phyloP scores from a whole-genome alignment of 2,888 invertebrate genomes.

The Orthosia cruda region DNA sequence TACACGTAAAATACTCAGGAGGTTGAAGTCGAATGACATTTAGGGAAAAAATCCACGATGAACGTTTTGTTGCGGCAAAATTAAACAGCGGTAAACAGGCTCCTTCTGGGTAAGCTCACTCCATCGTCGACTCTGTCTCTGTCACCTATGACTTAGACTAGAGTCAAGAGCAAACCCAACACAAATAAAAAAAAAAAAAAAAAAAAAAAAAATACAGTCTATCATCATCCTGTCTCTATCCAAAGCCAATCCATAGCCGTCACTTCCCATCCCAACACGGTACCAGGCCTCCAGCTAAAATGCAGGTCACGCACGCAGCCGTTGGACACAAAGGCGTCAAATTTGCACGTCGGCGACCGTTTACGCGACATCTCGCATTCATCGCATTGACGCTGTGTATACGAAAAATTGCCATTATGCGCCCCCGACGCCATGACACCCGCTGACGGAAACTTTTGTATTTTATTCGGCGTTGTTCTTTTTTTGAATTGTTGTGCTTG shows the following conservation, averaged over 20 bases:
- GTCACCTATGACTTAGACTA: too few relatives aligned
- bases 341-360: conserved; percentile 91
- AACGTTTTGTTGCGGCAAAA: too few relatives aligned
- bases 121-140: too few relatives aligned
- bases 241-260: conserved; percentile 9
- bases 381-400: conserved; percentile 87
- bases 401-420: conserved; percentile 90
- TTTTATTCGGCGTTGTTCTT: conserved; percentile 36
- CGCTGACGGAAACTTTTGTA: conserved; percentile 61
- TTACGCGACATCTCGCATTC: conserved; percentile 90
- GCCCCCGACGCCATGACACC: conserved; percentile 83
- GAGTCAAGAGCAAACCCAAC: too few relatives aligned
- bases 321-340: conserved; percentile 89
- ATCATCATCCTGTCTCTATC: not conserved
- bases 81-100: too few relatives aligned
- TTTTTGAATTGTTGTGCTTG: conserved; percentile 48
- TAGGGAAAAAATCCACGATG: not conserved
- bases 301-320: conserved; percentile 87
- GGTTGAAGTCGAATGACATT: too few relatives aligned
- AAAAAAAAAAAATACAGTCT: too few relatives aligned
- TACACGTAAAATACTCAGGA: too few relatives aligned
- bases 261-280: conserved; percentile 41
- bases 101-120: too few relatives aligned
- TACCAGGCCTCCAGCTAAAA: conserved; percentile 66
- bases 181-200: too few relatives aligned